Evolutionary conservation across 2,113 vertebrate species (phyloP).

Genomic region (Leucosticte australis): DNA sequence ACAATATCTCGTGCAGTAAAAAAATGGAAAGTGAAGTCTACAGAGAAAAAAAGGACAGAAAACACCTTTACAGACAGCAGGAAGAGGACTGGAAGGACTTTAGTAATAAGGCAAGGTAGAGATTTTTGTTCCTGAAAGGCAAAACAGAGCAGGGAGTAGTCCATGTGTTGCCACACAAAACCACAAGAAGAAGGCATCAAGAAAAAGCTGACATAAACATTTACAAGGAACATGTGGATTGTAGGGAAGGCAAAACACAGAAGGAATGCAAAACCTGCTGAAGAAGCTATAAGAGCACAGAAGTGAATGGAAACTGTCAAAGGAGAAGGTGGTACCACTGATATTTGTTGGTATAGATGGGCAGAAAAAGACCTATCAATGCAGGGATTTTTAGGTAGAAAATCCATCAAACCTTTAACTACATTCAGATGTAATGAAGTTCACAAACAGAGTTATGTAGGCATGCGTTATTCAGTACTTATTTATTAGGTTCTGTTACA

Average conservation of each 20-base stretch:
- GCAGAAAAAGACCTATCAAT: background rate
- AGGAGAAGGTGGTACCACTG: background rate
- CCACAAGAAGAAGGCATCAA: background rate
- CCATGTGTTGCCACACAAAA: background rate
- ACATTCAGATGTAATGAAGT: background rate
- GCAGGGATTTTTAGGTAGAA: background rate
- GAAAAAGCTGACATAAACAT: background rate
- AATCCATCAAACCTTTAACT: background rate
- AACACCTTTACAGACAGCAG: background rate
- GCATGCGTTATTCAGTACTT: background rate
- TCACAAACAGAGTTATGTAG: background rate
- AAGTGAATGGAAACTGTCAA: background rate
- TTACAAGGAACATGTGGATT: background rate
- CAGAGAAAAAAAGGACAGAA: background rate
- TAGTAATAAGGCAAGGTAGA: background rate
- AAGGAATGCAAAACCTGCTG: background rate
- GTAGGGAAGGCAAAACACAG: background rate
- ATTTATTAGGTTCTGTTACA: background rate
- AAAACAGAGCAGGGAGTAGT: background rate
- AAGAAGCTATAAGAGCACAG: background rate
- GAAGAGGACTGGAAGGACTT: background rate
- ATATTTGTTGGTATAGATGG: background rate
- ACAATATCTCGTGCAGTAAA: background rate
- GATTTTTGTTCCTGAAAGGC: background rate
- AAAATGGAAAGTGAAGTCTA: background rate